Base-by-base conservation (phyloP, 1,140 invertebrate species). In the Chrysoperla carnea region DNA sequence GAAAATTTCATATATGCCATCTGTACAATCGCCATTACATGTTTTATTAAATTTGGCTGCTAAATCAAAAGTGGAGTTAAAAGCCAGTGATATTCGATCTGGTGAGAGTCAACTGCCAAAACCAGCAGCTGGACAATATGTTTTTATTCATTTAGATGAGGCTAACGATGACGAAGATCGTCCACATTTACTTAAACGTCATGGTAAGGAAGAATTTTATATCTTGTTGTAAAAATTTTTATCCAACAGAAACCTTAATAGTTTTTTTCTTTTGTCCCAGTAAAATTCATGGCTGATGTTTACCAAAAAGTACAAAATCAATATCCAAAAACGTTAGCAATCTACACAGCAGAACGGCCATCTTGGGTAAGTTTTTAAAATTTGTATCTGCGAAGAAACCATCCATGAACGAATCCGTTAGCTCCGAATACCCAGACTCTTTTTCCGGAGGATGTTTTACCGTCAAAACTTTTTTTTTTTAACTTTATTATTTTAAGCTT, bases 121-220 rank as follows among this genome's bases (percentile, higher is more conserved):
- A 39, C 36, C 39, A 48, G 57, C 49, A 52, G 51, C 43, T 6
- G 56, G 55, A 31, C 49, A 47, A 2, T 51, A 52, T 4, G 27
- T 51, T 6, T 55, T 68, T 42, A 52, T 69, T 12, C 53, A 56
- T 47, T 56, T 69, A 15, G 55, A 67, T 53, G 60, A 59, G 46
- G 56, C 55, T 36, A 47, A 51, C 28, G 55, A 66, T 39, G 53
- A 56, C 42, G 60, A 59, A 40, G 49, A 48, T 29, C 43, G 58
- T 41, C 49, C 42, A 36, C 48, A 57, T 40, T 56, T 60, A 52
- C 50, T 68, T 31, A 56, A 60, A 51, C 50, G 61, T 42, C 67
- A 69, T 54, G 65, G 66, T 68, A 52, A 50, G 49, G n/a, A n/a
- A n/a, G n/a, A 40, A 9, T 43, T n/a, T 33, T 45, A 29, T 8